phyloP scores from a whole-genome alignment of 1,140 invertebrate species.

The Trichonephila clavata region DNA sequence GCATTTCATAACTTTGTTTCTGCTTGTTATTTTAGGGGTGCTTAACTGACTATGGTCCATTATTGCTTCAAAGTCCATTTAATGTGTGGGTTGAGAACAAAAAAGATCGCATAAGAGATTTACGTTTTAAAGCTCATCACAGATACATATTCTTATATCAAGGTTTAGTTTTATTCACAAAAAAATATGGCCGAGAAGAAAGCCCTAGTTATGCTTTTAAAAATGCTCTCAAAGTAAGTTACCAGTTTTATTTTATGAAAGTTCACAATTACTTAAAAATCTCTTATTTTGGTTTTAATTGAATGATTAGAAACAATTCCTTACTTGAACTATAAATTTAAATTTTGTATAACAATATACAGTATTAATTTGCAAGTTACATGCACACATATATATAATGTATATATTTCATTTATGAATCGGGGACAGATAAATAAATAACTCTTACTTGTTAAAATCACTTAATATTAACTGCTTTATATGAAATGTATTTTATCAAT shows the following conservation, averaged over 20 bases:
- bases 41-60: conserved; percentile 90
- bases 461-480: no score
- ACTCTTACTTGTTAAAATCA: no score
- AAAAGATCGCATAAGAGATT: conserved; percentile 86
- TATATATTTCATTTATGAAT: no score
- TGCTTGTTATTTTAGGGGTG: conserved; percentile 85
- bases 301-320: no score
- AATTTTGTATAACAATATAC: no score
- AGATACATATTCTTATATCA: conserved; percentile 96
- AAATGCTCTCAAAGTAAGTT: conserved; percentile 90
- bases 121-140: conserved; percentile 93
- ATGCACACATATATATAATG: no score
- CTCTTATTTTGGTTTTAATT: no score
- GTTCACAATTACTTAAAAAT: no score
- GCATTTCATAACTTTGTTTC: background rate
- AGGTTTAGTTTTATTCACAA: conserved; percentile 95
- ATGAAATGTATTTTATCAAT: no score
- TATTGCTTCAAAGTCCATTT: conserved; percentile 94
- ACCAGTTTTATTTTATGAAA: background rate
- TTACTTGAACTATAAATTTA: no score
- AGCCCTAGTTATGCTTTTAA: conserved; percentile 96
- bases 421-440: no score
- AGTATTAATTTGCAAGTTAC: no score
- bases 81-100: conserved; percentile 92
- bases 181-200: conserved; percentile 83